Evolutionary conservation across 2,113 vertebrate genomes (phyloP), one percentile per base, ranked within the genome.

Genomic region (Carassius carassius): DNA sequence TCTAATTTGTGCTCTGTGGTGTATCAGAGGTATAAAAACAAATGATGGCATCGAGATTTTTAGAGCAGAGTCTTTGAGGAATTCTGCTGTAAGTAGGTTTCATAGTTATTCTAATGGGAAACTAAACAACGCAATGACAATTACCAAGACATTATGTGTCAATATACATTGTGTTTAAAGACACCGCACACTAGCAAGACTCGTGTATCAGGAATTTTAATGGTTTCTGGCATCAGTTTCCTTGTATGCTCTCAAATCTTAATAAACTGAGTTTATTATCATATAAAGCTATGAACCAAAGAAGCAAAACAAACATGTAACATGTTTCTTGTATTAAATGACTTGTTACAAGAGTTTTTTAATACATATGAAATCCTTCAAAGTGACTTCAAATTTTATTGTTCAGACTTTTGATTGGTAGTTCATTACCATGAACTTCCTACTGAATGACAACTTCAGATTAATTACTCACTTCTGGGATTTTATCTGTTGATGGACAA

Each of bases 301-400:
- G 78, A 79, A 29, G 47, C 72, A 84, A 81, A 73, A 81, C 84
- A 86, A 76, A 84, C 76, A 63, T 63, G 78, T 63, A 63, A 44
- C 32, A 29, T 44, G 47, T 56, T 84, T 70, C 47, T 73, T 49
- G 56, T 58, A 72, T 51, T 84, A 78, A 54, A 72, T 81, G 58
- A 63, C 81, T 89, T 87, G 81, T 89, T 78, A 77, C 86, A n/a
- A 81, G 87, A 75, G 73, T 73, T 23, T 80, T 35, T 93, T 92
- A 89, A 94, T 73, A 76, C 90, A 62, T 16, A 81, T 37, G 47
- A 67, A 11, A 73, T 82, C 87, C 88, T 89, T 91, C 87, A 70
- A 90, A 90, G 90, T 83, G 0, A 35, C 81, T 47, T 69, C 92
- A 88, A 93, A 92, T 92, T 85, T 89, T 84, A 86, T 88, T 85